Evolutionary conservation across 1,140 invertebrate genomes (phyloP), one percentile per base, ranked within the genome.

Genomic region (Cotesia chilonis): DNA sequence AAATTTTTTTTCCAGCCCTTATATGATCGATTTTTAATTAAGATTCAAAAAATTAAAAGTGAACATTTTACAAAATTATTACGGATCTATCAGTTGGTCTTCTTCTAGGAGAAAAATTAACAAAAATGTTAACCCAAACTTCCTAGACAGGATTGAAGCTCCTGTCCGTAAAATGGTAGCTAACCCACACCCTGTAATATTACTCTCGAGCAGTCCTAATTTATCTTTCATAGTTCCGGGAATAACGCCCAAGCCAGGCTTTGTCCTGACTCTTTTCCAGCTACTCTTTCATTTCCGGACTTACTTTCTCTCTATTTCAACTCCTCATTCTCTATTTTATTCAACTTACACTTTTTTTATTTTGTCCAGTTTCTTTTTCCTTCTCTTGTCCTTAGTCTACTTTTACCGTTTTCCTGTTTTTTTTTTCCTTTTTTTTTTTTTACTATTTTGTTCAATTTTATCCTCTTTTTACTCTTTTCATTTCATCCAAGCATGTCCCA

Each of bases 171-270:
- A 47, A 47, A 47, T 47, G 57, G 57, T 59, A 59, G 57, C 6
- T 20, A 7, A 20, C 20, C 17, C 20, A 20, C 17, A 20, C 20
- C 14, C 57, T 20, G 57, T 59, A 59, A 59, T 59, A 59, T 17
- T 2, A 47, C 57, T 59, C 57, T 59, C 28, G n/a, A 59, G 14
- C 28, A 59, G 14, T 59, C 57, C 57, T 59, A 59, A 59, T 59
- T 59, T 59, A 59, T 59, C 57, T 59, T 59, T 59, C 57, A 59
- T 59, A 59, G 57, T 28, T 59, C 57, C 20, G 57, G 57, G 20
- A 17, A 17, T 59, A 20, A 20, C 57, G 7, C 20, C 57, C 57
- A 47, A 47, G 57, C 20, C 20, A 4, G 57, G 17, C 57, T 59
- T 59, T 59, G 57, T 59, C 57, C 20, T 59, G 4, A 10, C 20